Percentiles rank a stretch among this genome's conserved stretches.
These are phyloP conservation scores for Protomyctophum bolini DNA, from an alignment of 2,113 vertebrate genomes.

Conservation along the genomic window DNA sequence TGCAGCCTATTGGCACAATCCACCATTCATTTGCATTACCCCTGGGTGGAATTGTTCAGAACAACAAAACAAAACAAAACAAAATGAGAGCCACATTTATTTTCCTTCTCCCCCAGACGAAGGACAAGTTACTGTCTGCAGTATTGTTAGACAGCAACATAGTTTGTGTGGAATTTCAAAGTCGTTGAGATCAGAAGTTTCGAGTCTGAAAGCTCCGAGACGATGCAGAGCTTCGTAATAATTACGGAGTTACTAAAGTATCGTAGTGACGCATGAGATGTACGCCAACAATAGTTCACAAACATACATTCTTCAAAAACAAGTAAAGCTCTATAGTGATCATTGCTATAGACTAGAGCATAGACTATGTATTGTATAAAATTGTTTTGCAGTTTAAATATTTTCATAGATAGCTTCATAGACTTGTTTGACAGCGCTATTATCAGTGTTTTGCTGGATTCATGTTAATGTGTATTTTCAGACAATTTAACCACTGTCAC, in stretches of 20 bases:
- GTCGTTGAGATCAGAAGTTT: conserved; percentile 6
- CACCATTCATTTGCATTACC: conserved; percentile 65
- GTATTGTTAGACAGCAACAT: conserved; percentile 7
- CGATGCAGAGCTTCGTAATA: neutral
- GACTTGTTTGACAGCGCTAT: neutral
- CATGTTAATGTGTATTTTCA: no score
- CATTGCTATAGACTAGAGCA: no score
- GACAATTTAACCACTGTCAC: no score
- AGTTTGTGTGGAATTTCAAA: conserved; percentile 12
- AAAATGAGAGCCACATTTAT: conserved; percentile 52
- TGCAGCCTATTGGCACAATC: conserved; percentile 69
- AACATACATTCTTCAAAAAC: no score
- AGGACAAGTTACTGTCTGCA: conserved; percentile 33
- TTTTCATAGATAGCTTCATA: no score
- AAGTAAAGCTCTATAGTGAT: no score
- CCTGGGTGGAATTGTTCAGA: conserved; percentile 58
- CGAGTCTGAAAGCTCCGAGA: neutral
- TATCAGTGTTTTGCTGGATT: conserved; percentile 4
- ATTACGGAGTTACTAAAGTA: conserved; percentile 18
- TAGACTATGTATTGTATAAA: no score
- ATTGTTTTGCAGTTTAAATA: neutral
- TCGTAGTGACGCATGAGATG: conserved; percentile 12
- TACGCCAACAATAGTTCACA: conserved; percentile 20
- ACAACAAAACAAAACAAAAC: conserved; percentile 52
- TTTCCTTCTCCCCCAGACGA: neutral